Base-by-base conservation (phyloP, 2,797 vertebrate genomes). In the Crypturellus tataupa region DNA sequence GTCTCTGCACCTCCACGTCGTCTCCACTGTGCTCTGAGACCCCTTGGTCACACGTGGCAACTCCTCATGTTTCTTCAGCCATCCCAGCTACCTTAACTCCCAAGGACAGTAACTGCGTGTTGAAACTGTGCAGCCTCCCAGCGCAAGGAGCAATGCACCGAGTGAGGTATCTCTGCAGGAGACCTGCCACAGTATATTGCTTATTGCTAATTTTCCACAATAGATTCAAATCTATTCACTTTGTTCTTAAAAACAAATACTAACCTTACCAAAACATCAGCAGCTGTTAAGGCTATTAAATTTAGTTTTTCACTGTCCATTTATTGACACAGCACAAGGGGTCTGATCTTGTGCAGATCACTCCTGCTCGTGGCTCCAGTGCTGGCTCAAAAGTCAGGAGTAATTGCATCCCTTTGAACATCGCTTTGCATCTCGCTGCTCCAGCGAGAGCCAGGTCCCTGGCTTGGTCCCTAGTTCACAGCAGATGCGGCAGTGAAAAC, bases 181-280 rank as follows among this genome's bases (percentile, higher is more conserved):
- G 42, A 44, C 46, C 31, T 2, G 1, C 42, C 47, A 20, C 56
- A 64, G 71, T 53, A 53, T 4, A 25, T 39, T 82, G 51, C 35
- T 85, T 56, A 67, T 53, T 70, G 56, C 75, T 60, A 85, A 47
- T 55, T 82, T 76, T 94, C 87, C 92, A 53, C 67, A 80, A 90
- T 29, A 40, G 58, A 58, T 37, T 78, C 35, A 75, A 62, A 81
- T 44, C 51, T 81, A 56, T 55, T 81, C 35, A 59, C 47, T 27
- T 49, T 14, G 27, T 33, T 87, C 67, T 88, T 64, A 56, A 80
- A 70, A 39, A 83, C 21, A 25, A 89, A 55, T 35, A 20, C 20
- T 47, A 62, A 63, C 64, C 79, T 90, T 37, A 80, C 40, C 35
- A 12, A 47, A 79, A 46, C 0, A 1, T 53, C 75, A 87, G 79